Evolutionary conservation across 2,113 vertebrate species (phyloP), one percentile per base, ranked within the genome.

Genomic region (Trogon surrucura): DNA sequence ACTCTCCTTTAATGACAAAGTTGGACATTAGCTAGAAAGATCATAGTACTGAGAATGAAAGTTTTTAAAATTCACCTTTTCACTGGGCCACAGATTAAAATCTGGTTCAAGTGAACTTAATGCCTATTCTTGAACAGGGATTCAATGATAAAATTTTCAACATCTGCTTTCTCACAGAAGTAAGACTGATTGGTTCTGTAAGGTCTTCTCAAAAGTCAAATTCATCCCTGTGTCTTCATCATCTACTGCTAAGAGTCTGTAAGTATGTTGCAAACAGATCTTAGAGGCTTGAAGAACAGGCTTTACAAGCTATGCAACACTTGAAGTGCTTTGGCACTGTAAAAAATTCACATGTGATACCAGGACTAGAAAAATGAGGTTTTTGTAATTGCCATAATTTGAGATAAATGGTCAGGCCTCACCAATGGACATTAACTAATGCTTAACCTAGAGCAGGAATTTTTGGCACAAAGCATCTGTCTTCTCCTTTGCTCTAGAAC

Each of bases 51-150:
- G 21, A 47, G 6, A 60, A 70, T 4, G 3, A 38, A 48, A 54
- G 22, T 44, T 32, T 7, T 22, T 50, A 62, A 32, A 25, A 0
- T 0, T 2, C 18, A 36, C 10, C 4, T 34, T 74, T 57, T 57
- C 54, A 61, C 21, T 66, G 53, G 15, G 16, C 64, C 44, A 67
- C 15, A 61, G 30, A 48, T 6, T 36, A 12, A 82, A 73, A 64
- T 54, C 65, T 45, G 14, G 25, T 69, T 73, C 60, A 73, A 57
- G 62, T 23, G 7, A 67, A 73, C 23, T 30, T 32, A 18, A 3
- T 41, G 13, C 17, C 65, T 58, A 23, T 34, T 34, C 18, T 47
- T 34, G 18, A 86, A 34, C 13, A 77, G 50, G 1, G 2, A 62
- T 26, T 80, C 32, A 81, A 45, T 15, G 5, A 45, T 5, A 34